phyloP scores from a whole-genome alignment of 2,888 invertebrate species.

The Dorcus parallelipipedus region DNA sequence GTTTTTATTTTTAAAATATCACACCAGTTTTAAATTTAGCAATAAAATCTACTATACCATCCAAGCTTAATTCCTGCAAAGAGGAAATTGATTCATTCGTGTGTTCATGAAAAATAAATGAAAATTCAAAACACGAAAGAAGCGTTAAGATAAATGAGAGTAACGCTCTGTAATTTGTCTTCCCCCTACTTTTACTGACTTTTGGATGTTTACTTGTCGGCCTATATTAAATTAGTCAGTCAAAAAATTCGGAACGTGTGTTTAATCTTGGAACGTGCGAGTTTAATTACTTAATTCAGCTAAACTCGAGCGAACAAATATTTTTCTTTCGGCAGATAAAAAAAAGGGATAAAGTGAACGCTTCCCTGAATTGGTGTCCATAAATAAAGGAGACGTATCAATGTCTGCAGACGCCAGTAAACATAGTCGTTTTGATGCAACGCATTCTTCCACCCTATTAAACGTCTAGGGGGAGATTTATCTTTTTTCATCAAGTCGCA shows the following conservation, averaged over 20 bases:
- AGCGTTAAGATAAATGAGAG: constrained; percentile 16
- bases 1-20: no score
- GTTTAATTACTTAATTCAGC: background rate
- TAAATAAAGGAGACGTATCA: constrained; percentile 1
- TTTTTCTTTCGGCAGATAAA: no score
- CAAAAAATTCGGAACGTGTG: constrained; percentile 18
- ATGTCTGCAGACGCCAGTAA: constrained; percentile 15
- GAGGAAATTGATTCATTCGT: background rate
- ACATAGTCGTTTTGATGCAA: constrained; percentile 13
- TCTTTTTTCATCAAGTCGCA: constrained; percentile 22
- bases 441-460: constrained; percentile 24
- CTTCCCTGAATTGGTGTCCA: background rate
- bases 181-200: constrained; percentile 17
- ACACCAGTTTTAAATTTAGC: no score
- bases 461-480: constrained; percentile 26
- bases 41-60: no score
- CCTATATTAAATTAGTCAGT: constrained; percentile 40
- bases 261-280: background rate
- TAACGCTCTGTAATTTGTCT: constrained; percentile 23
- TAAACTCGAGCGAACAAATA: background rate
- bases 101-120: constrained; percentile 2
- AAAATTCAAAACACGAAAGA: constrained; percentile 5
- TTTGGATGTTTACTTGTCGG: constrained; percentile 31
- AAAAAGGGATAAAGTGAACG: background rate
- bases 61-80: no score